Evolutionary conservation across 2,888 invertebrate genomes (phyloP), one percentile per base, ranked within the genome.

Genomic region (Petrolisthes cinctipes): DNA sequence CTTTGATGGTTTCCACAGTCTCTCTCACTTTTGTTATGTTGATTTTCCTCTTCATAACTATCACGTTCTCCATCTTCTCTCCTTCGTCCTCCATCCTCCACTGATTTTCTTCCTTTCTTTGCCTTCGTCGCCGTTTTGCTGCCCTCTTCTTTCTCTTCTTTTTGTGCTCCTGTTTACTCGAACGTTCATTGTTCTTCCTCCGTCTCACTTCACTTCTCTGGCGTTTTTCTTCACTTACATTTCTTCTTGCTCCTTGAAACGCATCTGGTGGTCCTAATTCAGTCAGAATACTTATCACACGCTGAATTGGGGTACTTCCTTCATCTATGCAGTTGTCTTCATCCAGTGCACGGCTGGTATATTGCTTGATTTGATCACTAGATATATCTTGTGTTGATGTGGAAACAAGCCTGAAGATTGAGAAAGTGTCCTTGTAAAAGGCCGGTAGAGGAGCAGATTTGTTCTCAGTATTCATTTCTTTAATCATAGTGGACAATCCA

Each of bases 1-100:
- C 37, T 37, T 37, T 37, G 37, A 37, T 37, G 37, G 20, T 53
- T 79, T 53, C 51, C 79, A 7, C 53, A 11, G 11, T 53, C 79
- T 23, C 79, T 79, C 79, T 79, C 79, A 11, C 79, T 79, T 53
- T 79, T 53, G 14, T 20, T 79, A 23, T 79, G 51, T 23, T 53
- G 20, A 23, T 79, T 53, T 23, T 53, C 51, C 79, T 79, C 79
- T 23, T 20, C 51, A 23, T 79, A 4, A 11, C 79, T 79, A 23
- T 79, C 79, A 11, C 79, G 20, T 53, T 79, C 79, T 23, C 79
- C 51, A 23, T 79, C 53, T 11, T 14, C 4, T 17, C 53, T 53
- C 4, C 53, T 53, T 20, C 51, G 14, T 2, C 54, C 51, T 53
- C 20, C 23, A 9, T 53, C 51, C 54, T 79, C 54, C 11, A 37